A percentile compares a stretch with the other conserved stretches of the same genome.
Evolutionary conservation across 92 coral and sea anemone genomes (phyloP).

Genomic region (Virgularia gustaviana): DNA sequence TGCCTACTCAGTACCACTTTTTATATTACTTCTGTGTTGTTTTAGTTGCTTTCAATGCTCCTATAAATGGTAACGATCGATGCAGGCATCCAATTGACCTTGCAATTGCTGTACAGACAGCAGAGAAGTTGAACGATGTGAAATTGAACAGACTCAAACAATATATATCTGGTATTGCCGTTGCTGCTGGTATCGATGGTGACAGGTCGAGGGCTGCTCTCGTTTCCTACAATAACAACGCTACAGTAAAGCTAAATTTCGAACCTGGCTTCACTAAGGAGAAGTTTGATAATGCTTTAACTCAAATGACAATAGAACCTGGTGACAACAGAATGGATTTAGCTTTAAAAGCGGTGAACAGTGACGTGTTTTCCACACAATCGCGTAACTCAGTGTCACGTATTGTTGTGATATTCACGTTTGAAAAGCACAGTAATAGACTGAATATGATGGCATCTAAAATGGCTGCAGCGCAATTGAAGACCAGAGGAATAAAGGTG

Average conservation of each 20-base stretch:
- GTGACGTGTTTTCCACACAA: background rate
- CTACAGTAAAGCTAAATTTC: background rate
- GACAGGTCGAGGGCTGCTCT: slow-evolving; percentile 12
- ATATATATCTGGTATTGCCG: slow-evolving; percentile 8
- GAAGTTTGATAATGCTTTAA: background rate
- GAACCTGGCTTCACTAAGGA: background rate
- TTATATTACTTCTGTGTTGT: too few species aligned
- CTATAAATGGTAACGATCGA: too few species aligned
- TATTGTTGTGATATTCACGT: background rate
- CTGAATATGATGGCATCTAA: background rate
- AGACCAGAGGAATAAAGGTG: slow-evolving; percentile 2
- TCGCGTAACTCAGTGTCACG: slow-evolving; percentile 12
- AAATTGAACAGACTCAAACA: slow-evolving; percentile 13
- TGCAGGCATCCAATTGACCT: slow-evolving; percentile 4
- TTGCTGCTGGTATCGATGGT: slow-evolving; percentile 5
- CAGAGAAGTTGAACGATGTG: background rate
- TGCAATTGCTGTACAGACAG: slow-evolving; percentile 2
- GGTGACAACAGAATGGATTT: slow-evolving; percentile 3
- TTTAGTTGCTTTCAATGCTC: too few species aligned
- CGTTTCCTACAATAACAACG: background rate
- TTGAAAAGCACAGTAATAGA: slow-evolving; percentile 2
- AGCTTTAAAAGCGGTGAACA: slow-evolving; percentile 9
- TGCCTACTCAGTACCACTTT: too few species aligned
- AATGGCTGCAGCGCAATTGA: background rate
- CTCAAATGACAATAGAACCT: background rate